Evolutionary conservation across 2,888 invertebrate genomes (phyloP).

Genomic region (Aradus depressus): DNA sequence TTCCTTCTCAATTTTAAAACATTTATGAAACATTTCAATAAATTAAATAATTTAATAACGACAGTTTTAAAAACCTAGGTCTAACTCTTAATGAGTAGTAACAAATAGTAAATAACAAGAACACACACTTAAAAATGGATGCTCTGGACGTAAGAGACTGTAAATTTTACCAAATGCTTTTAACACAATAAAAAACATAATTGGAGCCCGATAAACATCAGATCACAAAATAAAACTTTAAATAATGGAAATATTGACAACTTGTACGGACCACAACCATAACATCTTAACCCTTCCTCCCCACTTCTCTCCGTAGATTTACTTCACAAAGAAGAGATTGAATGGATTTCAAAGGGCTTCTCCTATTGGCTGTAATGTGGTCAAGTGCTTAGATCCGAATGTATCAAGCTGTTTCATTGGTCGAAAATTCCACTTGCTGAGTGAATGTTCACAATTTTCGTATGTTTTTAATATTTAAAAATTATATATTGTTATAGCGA

Average conservation of each 20-base stretch:
- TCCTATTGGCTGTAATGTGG: slow-evolving; percentile 23
- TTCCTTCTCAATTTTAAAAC: too few relatives aligned
- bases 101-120: too few relatives aligned
- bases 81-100: too few relatives aligned
- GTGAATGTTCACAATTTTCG: slow-evolving; percentile 5
- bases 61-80: too few relatives aligned
- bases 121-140: too few relatives aligned
- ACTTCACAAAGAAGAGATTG: slow-evolving; percentile 30
- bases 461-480: slow-evolving; percentile 1
- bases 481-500: neutral
- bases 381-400: slow-evolving; percentile 12
- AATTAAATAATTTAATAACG: too few relatives aligned
- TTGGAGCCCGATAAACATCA: neutral
- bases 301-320: slow-evolving; percentile 22
- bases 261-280: slow-evolving; percentile 29
- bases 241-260: slow-evolving; percentile 29
- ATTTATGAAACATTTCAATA: too few relatives aligned
- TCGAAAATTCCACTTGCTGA: slow-evolving; percentile 9
- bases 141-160: too few relatives aligned
- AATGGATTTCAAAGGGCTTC: slow-evolving; percentile 25
- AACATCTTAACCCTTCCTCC: slow-evolving; percentile 29
- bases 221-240: neutral
- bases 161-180: too few relatives aligned
- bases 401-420: slow-evolving; percentile 19
- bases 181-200: neutral